phyloP scores from a whole-genome alignment of 2,113 vertebrate genomes.

The Tragelaphus imberbis region DNA sequence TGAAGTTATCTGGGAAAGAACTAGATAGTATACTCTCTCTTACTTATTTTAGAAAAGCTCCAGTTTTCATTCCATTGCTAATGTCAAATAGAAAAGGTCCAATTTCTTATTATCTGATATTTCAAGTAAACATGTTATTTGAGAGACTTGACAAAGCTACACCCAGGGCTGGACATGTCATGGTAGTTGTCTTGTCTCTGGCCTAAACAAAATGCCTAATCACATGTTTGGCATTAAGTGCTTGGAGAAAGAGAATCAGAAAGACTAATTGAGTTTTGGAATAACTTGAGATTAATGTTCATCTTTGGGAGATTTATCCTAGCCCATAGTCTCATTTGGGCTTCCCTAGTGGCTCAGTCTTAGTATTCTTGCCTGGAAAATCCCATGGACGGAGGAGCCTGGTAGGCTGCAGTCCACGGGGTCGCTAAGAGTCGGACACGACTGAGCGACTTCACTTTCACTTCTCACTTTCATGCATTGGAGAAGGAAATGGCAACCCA shows the following conservation, averaged over 20 bases:
- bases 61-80: neutral
- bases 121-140: neutral
- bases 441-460: no score
- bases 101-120: slow-evolving; percentile 17
- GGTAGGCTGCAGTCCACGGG: no score
- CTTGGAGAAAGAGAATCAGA: neutral
- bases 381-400: no score
- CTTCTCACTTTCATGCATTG: no score
- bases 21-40: neutral
- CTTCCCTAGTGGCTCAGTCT: neutral
- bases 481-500: no score
- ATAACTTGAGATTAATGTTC: neutral
- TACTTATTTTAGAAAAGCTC: neutral
- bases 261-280: neutral
- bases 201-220: neutral
- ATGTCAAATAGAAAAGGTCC: neutral
- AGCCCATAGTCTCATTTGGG: neutral
- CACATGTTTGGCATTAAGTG: neutral
- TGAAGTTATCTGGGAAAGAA: neutral
- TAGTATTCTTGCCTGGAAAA: no score
- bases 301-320: neutral
- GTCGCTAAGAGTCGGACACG: no score
- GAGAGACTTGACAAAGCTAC: neutral
- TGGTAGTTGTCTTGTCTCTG: neutral
- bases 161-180: no score